Base-by-base conservation (phyloP, 2,113 vertebrate species). In the Crocuta crocuta region DNA sequence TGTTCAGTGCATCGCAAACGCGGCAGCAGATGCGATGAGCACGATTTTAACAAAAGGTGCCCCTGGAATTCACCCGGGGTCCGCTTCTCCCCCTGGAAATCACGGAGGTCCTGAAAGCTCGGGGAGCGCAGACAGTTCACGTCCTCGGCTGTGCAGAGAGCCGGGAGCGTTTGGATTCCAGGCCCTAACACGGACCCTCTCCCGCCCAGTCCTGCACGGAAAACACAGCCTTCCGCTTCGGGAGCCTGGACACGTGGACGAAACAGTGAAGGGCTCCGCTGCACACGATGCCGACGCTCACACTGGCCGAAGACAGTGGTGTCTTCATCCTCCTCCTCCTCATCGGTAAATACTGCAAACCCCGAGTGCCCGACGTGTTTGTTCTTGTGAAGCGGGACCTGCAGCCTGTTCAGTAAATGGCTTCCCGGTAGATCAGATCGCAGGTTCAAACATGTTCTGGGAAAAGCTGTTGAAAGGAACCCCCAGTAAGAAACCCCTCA, bases 221-320 rank as follows among this genome's bases (percentile, higher is more conserved):
- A 33, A 39, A 65, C 10, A 13, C 4, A 39, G 81, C 31, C 39
- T 26, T 26, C 31, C 1, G 7, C 33, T 48, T 3, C 2, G 1
- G 9, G 86, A 55, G 21, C 53, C 26, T 10, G 15, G 48, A 79
- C 4, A 0, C 4, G 7, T 10, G 45, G 24, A 15, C 26, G 45
- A 68, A 10, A 50, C 1, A 24, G 15, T 5, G 5, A 68, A 5
- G 24, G 24, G 28, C 31, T 58, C 7, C 0, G 43, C 12, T 88
- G 76, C 19, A 0, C 17, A 1, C 24, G 4, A 7, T 1, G 10
- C 68, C 15, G 1, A 19, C 10, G 1, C 12, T 31, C 15, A 0
- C 4, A 16, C 43, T 0, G 3, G 78, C 55, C 2, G 0, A 35
- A 35, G 35, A 0, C 0, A 8, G 39, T 4, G 35, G n/a, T 0